Evolutionary conservation across 2,888 invertebrate genomes (phyloP), one percentile per base, ranked within the genome.

Genomic region (Amphimallon solstitiale): DNA sequence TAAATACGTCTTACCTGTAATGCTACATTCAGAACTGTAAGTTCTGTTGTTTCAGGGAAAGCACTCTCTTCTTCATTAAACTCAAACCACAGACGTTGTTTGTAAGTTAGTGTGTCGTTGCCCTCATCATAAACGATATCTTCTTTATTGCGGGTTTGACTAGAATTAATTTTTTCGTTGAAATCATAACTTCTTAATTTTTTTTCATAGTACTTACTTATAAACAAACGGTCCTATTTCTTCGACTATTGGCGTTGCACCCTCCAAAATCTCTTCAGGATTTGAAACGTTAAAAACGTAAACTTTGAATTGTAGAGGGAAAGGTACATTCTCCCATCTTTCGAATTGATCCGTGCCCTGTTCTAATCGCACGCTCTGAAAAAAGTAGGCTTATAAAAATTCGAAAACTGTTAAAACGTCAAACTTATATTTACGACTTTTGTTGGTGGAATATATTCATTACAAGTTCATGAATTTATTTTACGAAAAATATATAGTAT

Each of bases 51-150:
- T 70, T 89, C 87, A 0, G 82, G 84, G 43, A 82, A 77, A 0
- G 82, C 84, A 0, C 91, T 90, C 1, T 84, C 85, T 40, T 83
- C 81, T 1, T 82, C 77, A 72, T 90, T 88, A 73, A 90, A 91
- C 71, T 85, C 83, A 66, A 85, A 87, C 43, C 72, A 67, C 48
- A 84, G 83, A 35, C 79, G 74, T 21, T 81, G 79, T 0, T 80
- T 77, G 72, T 88, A 90, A n/a, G 82, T 82, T 1, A 90, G 81
- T 9, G 87, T 87, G 0, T 85, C 85, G 19, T 83, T 83, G 2
- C 80, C 73, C 21, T 38, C 56, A 21, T 66, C 38, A 14, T 49
- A 54, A 14, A 17, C 10, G n/a, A 66, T 37, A 23, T 51, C 54
- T 23, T 21, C 40, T 15, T 66, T 66, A 5, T 56, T n/a, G 3